Base-by-base conservation (phyloP, 2,797 vertebrate genomes). In the Channa striata region DNA sequence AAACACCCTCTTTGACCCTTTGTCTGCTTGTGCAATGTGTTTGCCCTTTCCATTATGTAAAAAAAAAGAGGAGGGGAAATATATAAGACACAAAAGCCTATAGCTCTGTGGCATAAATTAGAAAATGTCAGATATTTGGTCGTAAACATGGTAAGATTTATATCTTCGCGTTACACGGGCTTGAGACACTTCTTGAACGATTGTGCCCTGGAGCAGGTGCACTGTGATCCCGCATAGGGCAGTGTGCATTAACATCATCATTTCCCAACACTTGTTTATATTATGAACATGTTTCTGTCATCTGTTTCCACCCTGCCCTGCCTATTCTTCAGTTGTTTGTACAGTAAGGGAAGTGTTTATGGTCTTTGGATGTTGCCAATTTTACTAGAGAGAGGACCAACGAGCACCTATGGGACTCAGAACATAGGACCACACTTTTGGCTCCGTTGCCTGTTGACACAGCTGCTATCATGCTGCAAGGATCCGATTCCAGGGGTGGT, bases 381-480 rank as follows among this genome's bases (percentile, higher is more conserved):
- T 86, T 82, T 74, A 76, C 73, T 42, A 54, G 75, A 84, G 74
- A 86, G 76, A 84, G 63, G 58, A 59, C 73, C 21, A 60, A 33
- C 3, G 75, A 79, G 84, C 78, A 77, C 84, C 75, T 68, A 51
- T 80, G 79, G 85, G 87, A 87, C 76, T 65, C 74, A 37, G 78
- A 60, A 43, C 59, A 77, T 66, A 78, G 82, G 77, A 83, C 83
- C 83, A 79, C 81, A 61, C 78, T 82, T 83, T 85, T 90, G 89
- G 86, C 90, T 86, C 50, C 36, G 9, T 72, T 5, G 59, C 74
- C 71, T 93, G 77, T 94, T 93, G 92, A 93, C 90, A 92, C 92
- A 93, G 93, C 90, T 93, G 93, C 88, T 89, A 68, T 92, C 85
- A 83, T 23, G 73, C 83, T 83, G 86, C 78, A 89, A 67, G 78